These are phyloP conservation scores for Propithecus perrieri DNA, from an alignment of 2,797 vertebrate genomes.

Conservation along the genomic window DNA sequence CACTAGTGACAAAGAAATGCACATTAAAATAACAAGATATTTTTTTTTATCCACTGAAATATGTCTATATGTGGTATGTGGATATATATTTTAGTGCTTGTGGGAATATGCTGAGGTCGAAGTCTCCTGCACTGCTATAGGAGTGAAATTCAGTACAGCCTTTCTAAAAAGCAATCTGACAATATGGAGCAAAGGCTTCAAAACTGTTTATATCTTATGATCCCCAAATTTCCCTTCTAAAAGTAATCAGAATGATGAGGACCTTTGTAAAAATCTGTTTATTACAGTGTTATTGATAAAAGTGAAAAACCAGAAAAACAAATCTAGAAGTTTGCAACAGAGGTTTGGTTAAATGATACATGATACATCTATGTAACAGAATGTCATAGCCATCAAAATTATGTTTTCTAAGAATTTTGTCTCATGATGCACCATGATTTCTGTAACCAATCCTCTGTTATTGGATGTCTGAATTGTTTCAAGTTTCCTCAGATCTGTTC, in stretches of 20 bases:
- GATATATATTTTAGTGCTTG: not conserved
- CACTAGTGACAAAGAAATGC: not conserved
- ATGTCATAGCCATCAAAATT: not conserved
- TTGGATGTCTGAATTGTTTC: not conserved
- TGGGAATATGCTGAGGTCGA: not conserved
- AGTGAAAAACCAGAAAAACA: not conserved
- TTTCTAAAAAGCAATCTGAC: not conserved
- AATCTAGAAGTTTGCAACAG: not conserved
- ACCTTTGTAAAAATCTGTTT: constrained; percentile 10
- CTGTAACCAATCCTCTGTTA: not conserved
- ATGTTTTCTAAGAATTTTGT: not conserved
- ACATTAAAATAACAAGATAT: not conserved
- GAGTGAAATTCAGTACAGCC: not conserved
- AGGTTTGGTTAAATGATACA: not conserved
- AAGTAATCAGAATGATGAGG: not conserved
- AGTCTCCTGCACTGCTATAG: not conserved
- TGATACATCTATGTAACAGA: not conserved
- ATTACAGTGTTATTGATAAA: not conserved
- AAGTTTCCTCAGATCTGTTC: not conserved
- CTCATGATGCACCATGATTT: not conserved
- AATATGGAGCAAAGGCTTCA: not conserved
- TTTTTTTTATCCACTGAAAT: not conserved
- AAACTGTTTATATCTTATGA: not conserved
- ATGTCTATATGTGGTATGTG: not conserved
- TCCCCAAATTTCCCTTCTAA: not conserved